Evolutionary conservation across 2,797 vertebrate species (phyloP).

Genomic region (Leucoraja ocellata): DNA sequence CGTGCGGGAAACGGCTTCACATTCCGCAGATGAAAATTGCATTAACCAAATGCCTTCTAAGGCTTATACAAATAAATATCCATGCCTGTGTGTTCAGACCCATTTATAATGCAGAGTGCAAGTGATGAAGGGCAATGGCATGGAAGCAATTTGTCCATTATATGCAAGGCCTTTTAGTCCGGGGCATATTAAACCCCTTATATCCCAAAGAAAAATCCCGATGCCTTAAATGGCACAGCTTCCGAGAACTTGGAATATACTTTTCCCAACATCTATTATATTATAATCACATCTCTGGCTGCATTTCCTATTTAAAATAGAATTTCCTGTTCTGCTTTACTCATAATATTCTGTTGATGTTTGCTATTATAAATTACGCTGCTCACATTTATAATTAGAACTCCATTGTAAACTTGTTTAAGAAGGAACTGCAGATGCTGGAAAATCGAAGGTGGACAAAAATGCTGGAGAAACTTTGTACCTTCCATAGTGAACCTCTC

Average conservation of each 20-base stretch:
- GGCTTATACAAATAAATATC: too few species aligned
- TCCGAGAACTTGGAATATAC: background rate
- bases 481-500: background rate
- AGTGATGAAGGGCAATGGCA: background rate
- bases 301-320: background rate
- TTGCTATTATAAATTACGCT: background rate
- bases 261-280: background rate
- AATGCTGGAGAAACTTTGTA: too few species aligned
- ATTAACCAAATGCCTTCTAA: too few species aligned
- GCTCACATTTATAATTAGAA: background rate
- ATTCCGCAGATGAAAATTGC: too few species aligned
- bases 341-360: background rate
- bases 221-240: background rate
- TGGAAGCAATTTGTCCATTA: background rate
- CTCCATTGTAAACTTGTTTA: background rate
- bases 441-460: too few species aligned
- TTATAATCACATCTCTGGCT: background rate
- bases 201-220: background rate
- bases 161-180: background rate
- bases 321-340: background rate
- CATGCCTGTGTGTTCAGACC: background rate
- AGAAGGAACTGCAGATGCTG: too few species aligned
- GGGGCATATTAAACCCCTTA: background rate
- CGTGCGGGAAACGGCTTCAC: too few species aligned
- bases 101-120: background rate